Evolutionary conservation across 2,113 vertebrate genomes (phyloP).

Genomic region (Hystrix cristata): DNA sequence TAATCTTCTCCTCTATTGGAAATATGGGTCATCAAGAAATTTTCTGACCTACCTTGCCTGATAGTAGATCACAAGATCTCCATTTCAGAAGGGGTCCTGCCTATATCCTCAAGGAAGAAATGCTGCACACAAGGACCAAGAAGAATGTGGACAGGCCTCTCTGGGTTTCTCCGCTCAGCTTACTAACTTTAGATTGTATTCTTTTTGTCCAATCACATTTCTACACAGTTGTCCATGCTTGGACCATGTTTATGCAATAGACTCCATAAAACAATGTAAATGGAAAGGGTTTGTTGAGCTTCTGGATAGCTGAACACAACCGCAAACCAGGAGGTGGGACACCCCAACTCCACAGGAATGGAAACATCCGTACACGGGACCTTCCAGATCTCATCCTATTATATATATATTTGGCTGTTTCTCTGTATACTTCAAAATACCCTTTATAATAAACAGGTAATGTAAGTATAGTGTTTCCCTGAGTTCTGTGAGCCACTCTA

Average conservation of each 20-base stretch:
- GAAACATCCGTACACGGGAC: neutral
- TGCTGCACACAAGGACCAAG: neutral
- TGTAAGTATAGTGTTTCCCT: neutral
- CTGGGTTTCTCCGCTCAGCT: neutral
- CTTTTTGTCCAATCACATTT: neutral
- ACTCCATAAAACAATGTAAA: neutral
- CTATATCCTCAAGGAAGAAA: neutral
- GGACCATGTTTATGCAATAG: neutral
- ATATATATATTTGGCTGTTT: neutral
- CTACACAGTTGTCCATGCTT: neutral
- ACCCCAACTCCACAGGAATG: neutral
- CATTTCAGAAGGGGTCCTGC: neutral
- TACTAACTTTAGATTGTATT: neutral
- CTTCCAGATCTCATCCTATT: neutral
- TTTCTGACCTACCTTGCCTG: neutral
- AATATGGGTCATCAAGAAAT: neutral
- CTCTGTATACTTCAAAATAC: neutral
- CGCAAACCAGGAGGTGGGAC: neutral
- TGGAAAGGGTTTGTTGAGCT: neutral
- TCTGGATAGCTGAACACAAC: neutral
- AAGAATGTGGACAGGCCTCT: neutral
- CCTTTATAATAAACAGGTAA: neutral
- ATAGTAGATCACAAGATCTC: neutral
- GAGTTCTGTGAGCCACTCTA: neutral
- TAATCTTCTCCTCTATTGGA: neutral